Base-by-base conservation (phyloP, 2,888 invertebrate genomes). In the Nephrocerus scutellatus region DNA sequence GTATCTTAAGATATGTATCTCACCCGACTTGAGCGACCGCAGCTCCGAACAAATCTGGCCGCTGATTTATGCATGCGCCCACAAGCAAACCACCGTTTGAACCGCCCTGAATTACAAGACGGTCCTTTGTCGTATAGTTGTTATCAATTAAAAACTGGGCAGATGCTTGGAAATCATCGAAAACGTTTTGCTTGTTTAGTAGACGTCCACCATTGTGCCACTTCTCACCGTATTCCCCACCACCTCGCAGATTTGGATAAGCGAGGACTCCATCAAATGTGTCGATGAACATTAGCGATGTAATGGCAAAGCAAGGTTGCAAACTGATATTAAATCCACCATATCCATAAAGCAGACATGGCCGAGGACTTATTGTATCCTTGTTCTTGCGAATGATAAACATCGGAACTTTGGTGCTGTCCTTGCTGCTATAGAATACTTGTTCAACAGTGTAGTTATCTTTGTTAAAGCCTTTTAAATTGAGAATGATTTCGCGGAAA, bases 1-100 rank as follows among this genome's bases (percentile, higher is more conserved):
- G 16, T 14, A 13, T 22, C 3, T 21, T 13, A 23, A 24, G 31
- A 18, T 9, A 30, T 34, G 13, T 12, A 9, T 48, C 55, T 70
- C 68, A 91, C 90, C 93, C 96, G 39, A 96, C 95, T 78, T 93
- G 89, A 52, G 86, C 84, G 50, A 98, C 79, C 31, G 84, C 92
- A 41, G 89, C 90, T 8, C 90, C 93, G 70, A 85, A 97, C 33
- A 98, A 73, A 56, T 95, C 89, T 0, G 97, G 97, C 24, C 90
- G 76, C 72, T 97, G 96, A 73, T 96, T 96, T 49, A 85, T 78
- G 62, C 91, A 91, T 10, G 95, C 93, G 4, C 86, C 93, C 9
- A 96, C 87, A n/a, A 97, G 72, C 37, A 97, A 75, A 1, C 98
- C 98, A 2, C 98, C 97, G 72, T 98, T 98, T 36, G 95, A 96